Evolutionary conservation across 2,113 vertebrate genomes (phyloP).

Genomic region (Crotalus tigris): DNA sequence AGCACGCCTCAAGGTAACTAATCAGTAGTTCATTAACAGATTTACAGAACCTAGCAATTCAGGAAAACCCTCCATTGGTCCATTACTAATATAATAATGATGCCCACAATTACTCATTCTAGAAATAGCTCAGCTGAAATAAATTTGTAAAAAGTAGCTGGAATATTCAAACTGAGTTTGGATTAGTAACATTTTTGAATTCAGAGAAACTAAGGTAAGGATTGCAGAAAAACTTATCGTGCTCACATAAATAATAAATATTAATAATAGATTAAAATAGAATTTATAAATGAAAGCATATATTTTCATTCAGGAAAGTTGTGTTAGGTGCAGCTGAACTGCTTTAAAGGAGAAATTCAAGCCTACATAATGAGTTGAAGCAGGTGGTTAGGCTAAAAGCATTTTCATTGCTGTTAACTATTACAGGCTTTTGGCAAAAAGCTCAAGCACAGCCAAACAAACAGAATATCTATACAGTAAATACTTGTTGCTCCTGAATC

Average conservation of each 20-base stretch:
- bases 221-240: constrained; percentile 63
- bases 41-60: constrained; percentile 39
- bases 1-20: constrained; percentile 45
- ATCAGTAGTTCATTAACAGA: constrained; percentile 8
- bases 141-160: constrained; percentile 71
- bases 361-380: constrained; percentile 61
- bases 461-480: constrained; percentile 57
- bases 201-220: constrained; percentile 65
- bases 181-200: constrained; percentile 75
- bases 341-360: constrained; percentile 57
- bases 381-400: constrained; percentile 67
- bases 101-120: constrained; percentile 65
- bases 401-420: constrained; percentile 66
- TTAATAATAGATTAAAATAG: constrained; percentile 50
- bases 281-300: constrained; percentile 52
- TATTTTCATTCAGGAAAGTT: constrained; percentile 20
- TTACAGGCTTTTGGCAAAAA: constrained; percentile 69
- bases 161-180: constrained; percentile 75
- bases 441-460: constrained; percentile 67
- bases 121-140: constrained; percentile 73
- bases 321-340: constrained; percentile 50
- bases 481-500: constrained; percentile 83
- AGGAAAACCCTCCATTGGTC: constrained; percentile 49
- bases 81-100: constrained; percentile 61
- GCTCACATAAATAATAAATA: constrained; percentile 58